Base-by-base conservation (phyloP, 2,888 invertebrate genomes). In the Andrena flavipes region DNA sequence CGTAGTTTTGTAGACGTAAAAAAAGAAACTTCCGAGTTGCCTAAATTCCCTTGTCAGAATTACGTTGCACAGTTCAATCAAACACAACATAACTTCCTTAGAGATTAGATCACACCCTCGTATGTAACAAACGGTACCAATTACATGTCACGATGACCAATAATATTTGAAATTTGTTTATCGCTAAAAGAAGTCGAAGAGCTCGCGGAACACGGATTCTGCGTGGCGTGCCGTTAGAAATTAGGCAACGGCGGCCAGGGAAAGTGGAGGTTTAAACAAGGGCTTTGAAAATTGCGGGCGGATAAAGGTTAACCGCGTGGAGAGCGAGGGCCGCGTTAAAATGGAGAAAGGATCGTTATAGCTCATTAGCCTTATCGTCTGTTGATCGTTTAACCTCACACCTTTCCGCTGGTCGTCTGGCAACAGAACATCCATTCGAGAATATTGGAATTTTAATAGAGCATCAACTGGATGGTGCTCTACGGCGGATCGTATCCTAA, bases 351-450 rank as follows among this genome's bases (percentile, higher is more conserved):
- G 87, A 85, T 89, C 87, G 88, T 89, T 87, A 87, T 69, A 85
- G 87, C 89, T 88, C 88, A 88, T 88, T 88, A 88, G 89, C 82
- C 87, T 89, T 88, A 88, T 88, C 89, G 84, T 77, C 68, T 67
- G 84, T 76, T 80, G 85, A 88, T 88, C 88, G 80, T 79, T 88
- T 88, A 87, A 88, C 88, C 89, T 87, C 84, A 71, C 87, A 85
- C 85, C 89, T 88, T 82, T 83, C 63, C 80, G 69, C 35, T 33
- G 54, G 54, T 35, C 82, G 54, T 35, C 82, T 49, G 35, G 35
- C 71, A 26, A 71, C 51, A 33, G 68, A 75, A 63, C 84, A 73
- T 79, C 79, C 60, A 79, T 79, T 63, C 48, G 20, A 54, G 81
- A 54, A 83, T 84, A 86, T 85, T 79, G 87, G 82, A 87, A 86